phyloP scores from a whole-genome alignment of 1,140 invertebrate species.

The Plectus sambesii region DNA sequence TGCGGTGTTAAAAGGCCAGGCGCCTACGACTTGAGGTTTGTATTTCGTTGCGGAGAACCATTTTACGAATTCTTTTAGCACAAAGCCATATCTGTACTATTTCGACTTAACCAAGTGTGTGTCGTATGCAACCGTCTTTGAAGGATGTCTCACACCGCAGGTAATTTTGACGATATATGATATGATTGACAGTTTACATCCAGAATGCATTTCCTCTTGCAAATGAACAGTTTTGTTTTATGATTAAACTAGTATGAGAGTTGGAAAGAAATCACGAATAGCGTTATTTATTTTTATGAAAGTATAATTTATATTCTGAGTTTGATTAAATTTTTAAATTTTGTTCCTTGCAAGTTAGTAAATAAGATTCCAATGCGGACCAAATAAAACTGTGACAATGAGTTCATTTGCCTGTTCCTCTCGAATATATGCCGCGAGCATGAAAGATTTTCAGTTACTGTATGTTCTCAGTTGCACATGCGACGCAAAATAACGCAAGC shows the following conservation, averaged over 20 bases:
- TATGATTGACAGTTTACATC: no score
- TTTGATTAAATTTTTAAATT: no score
- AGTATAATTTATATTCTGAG: no score
- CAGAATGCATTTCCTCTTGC: no score
- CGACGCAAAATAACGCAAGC: no score
- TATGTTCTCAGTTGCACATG: no score
- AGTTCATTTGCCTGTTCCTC: conserved; percentile 1
- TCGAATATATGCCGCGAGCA: conserved; percentile 5
- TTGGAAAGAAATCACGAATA: conserved; percentile 6
- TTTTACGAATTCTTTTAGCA: conserved; percentile 36
- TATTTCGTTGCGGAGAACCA: conserved; percentile 4
- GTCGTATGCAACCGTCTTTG: conserved; percentile 56
- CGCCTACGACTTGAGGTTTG: conserved; percentile 28
- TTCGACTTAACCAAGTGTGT: conserved; percentile 71
- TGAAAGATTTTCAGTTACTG: conserved; percentile 21
- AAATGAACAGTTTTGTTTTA: no score
- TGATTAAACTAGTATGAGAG: no score
- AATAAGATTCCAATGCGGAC: no score
- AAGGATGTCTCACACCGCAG: conserved; percentile 71
- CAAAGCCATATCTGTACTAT: conserved; percentile 66
- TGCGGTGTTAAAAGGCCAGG: conserved; percentile 46
- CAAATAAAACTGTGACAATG: no score
- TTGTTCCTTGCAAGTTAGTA: no score
- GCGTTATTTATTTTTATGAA: conserved; percentile 13
- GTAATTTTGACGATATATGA: no score